Evolutionary conservation across 2,797 vertebrate genomes (phyloP), one percentile per base, ranked within the genome.

Genomic region (Gymnopithys bicolor): DNA sequence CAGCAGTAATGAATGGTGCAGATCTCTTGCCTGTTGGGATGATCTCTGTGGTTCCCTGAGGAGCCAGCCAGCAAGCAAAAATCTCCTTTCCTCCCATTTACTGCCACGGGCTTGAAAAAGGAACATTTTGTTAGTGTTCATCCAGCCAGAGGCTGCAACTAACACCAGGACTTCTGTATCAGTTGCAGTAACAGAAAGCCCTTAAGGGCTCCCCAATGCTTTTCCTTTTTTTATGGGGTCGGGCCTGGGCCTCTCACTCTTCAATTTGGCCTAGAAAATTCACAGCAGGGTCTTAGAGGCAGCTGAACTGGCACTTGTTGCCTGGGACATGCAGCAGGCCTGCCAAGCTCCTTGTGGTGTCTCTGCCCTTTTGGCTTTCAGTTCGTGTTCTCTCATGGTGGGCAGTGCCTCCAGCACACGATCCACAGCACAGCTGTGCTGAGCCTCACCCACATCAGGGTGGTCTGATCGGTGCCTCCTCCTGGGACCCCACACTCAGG

Each of bases 371-470:
- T 39, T 62, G 74, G 51, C 48, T 62, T 55, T 56, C 2, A 24
- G 28, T 13, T 73, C 4, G 1, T 32, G 16, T 19, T 82, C 41
- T 21, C 27, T 24, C 7, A 2, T 0, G 0, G 2, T 0, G 2
- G 30, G 19, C 62, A 60, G 41, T 35, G 45, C 46, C 45, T n/a
- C 5, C 41, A 75, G 51, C 49, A 46, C 6, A 1, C 8, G 19
- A 11, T 5, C 58, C 52, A 13, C 16, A 53, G 71, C 41, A 52
- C 39, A 19, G 45, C n/a, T 79, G 66, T 2, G 0, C 41, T 24
- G 3, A 4, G 3, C 60, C 64, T 87, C 68, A 33, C 4, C 23
- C 1, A 0, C 33, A 3, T 4, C 49, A 23, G 55, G 4, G 13
- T 5, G 17, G 11, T 30, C 49, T 21, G 28, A 49, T 23, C 7